phyloP scores from a whole-genome alignment of 2,797 vertebrate genomes.

The Pipistrellus pipistrellus region DNA sequence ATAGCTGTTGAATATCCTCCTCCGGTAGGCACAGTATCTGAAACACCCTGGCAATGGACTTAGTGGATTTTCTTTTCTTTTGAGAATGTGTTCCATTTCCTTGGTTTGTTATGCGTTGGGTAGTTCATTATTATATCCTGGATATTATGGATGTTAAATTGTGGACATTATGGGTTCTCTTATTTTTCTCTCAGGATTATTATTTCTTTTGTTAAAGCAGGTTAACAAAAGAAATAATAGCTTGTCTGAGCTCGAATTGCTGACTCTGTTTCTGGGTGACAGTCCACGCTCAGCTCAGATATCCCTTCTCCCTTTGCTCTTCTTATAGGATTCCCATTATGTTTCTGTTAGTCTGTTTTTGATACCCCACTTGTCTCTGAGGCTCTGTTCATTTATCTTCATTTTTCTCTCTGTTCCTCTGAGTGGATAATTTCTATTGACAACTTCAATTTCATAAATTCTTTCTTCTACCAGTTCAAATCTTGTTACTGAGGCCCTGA shows the following conservation, averaged over 20 bases:
- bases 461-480: background rate
- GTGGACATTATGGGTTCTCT: constrained; percentile 4
- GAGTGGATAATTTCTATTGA: background rate
- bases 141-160: background rate
- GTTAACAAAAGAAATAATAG: no score
- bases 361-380: background rate
- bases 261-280: background rate
- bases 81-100: background rate
- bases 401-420: background rate
- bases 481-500: background rate
- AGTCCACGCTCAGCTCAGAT: background rate
- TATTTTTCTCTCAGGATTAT: background rate
- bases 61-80: background rate
- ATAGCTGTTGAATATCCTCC: background rate
- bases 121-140: background rate
- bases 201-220: background rate
- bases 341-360: background rate
- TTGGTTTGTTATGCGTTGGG: background rate
- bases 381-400: background rate
- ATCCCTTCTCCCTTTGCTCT: background rate
- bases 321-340: background rate
- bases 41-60: background rate
- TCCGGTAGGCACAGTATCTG: background rate
- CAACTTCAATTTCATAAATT: background rate
- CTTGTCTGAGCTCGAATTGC: background rate